Evolutionary conservation across 2,888 invertebrate genomes (phyloP).

Genomic region (Hypercompe scribonia): DNA sequence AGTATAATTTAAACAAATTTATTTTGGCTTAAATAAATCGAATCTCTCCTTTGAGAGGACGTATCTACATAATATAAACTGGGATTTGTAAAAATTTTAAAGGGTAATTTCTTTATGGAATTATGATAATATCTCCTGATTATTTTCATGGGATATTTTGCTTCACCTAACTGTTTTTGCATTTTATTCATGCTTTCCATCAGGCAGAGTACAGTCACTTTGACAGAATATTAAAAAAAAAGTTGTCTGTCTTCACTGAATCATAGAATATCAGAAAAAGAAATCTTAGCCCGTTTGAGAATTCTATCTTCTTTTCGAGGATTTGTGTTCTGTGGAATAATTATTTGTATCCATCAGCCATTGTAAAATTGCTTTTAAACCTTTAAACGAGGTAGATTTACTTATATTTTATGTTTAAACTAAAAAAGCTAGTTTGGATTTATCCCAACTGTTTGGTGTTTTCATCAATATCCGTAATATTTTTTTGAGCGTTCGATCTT

Average conservation of each 20-base stretch:
- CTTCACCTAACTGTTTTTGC: neutral
- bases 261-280: too few relatives aligned
- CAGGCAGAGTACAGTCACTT: too few relatives aligned
- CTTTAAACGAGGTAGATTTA: neutral
- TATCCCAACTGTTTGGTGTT: neutral
- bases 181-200: too few relatives aligned
- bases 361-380: too few relatives aligned
- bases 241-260: neutral
- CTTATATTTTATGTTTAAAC: too few relatives aligned
- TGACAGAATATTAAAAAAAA: too few relatives aligned
- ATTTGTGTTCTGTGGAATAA: neutral
- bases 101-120: conserved; percentile 34
- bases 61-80: conserved; percentile 20
- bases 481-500: neutral
- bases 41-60: conserved; percentile 18
- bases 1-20: conserved; percentile 16
- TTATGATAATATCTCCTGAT: conserved; percentile 25
- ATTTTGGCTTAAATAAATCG: conserved; percentile 17
- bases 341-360: too few relatives aligned
- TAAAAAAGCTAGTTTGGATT: too few relatives aligned
- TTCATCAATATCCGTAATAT: too few relatives aligned
- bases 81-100: conserved; percentile 24
- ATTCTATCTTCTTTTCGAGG: neutral
- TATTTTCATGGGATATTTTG: conserved; percentile 18
- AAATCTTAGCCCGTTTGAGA: neutral